phyloP scores from a whole-genome alignment of 1,140 invertebrate species.

The Mycetomoellerius zeteki region DNA sequence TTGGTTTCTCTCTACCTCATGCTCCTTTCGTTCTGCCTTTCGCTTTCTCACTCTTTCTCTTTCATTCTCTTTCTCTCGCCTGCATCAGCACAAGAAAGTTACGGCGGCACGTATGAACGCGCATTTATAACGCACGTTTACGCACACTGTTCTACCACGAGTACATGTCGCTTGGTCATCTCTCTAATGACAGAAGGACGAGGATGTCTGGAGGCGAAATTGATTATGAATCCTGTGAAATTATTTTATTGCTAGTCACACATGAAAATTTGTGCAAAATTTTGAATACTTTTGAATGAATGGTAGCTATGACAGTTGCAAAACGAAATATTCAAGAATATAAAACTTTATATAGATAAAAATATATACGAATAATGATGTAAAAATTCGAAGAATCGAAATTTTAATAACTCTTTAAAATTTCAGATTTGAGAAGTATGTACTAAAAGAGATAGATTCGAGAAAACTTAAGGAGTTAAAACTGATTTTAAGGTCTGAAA shows the following conservation, averaged over 20 bases:
- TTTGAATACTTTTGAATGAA: no score
- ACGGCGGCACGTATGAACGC: slow-evolving; percentile 48
- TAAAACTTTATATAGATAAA: no score
- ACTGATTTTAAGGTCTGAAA: not conserved
- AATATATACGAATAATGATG: no score
- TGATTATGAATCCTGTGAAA: slow-evolving; percentile 8
- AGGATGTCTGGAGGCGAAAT: slow-evolving; percentile 31
- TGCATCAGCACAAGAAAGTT: slow-evolving; percentile 51
- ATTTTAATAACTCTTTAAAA: not conserved
- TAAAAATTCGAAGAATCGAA: not conserved
- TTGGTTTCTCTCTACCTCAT: slow-evolving; percentile 33
- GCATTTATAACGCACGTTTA: slow-evolving; percentile 55
- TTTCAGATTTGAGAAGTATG: not conserved
- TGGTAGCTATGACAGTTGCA: not conserved
- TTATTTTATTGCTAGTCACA: not conserved
- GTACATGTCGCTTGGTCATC: slow-evolving; percentile 29
- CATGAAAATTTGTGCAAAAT: not conserved
- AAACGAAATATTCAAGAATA: not conserved
- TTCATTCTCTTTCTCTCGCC: slow-evolving; percentile 40
- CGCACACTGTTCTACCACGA: not conserved
- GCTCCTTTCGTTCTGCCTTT: slow-evolving; percentile 8
- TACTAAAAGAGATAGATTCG: not conserved
- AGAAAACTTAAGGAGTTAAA: not conserved
- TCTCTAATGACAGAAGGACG: slow-evolving; percentile 40
- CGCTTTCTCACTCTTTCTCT: slow-evolving; percentile 15